Evolutionary conservation across 2,113 vertebrate genomes (phyloP), one percentile per base, ranked within the genome.

Genomic region (western clawed frog (Xenopus tropicalis)): DNA sequence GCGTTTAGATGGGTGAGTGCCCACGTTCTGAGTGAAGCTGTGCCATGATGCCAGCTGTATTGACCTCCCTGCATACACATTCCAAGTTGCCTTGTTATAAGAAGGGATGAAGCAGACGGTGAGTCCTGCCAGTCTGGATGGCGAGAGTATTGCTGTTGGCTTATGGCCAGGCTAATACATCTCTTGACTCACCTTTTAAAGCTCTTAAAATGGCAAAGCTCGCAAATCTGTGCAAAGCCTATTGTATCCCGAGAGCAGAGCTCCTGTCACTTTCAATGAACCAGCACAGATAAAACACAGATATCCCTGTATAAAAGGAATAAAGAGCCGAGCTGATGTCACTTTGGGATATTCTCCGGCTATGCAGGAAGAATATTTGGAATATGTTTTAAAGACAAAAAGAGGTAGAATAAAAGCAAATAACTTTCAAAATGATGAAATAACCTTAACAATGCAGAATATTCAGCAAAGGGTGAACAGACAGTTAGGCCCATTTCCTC

Each of bases 1-100:
- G 67, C 59, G 46, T 78, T 79, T 76, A 79, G 66, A 80, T 68
- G 71, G 61, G 20, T 22, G 43, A 70, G 46, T 20, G 61, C 62
- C 74, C 78, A 79, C 51, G 65, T 78, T 72, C 57, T 61, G 75
- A 79, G 78, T 78, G 82, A 85, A 86, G 78, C 78, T 66, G 63
- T 62, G 80, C 82, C 83, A 82, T 72, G 61, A 29, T 66, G 71
- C 16, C 79, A 83, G 82, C 80, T 78, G 80, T 57, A 56, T 54
- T 64, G 73, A 74, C 66, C 54, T 66, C 74, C 67, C 63, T 69
- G 5, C 72, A 12, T 0, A 6, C 66, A 52, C 56, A 73, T 63
- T 72, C 82, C 72, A 63, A 70, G 4, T 1, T 67, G 44, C 56
- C 42, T 71, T 69, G 65, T 37, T 37, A 5, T 80, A 80, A 71